Percentiles rank a stretch among this genome's conserved stretches.
Conservation (phyloP, 2,113 vertebrate species). For the Arvicanthis niloticus region DNA sequence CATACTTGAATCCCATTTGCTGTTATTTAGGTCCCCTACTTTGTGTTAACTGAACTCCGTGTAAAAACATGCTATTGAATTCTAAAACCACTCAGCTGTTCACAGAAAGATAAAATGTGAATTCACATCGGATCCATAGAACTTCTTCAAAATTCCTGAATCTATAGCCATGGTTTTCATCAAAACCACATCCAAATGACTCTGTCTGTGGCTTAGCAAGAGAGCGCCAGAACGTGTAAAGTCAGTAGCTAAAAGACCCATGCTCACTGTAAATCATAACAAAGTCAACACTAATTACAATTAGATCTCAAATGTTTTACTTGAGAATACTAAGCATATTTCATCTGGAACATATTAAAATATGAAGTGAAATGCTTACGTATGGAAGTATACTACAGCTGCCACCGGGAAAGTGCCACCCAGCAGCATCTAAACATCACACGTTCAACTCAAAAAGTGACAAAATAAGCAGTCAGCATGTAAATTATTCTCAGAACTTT, state of each 20-base stretch:
- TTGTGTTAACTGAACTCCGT: constrained; percentile 54
- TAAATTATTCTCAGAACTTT: constrained; percentile 63
- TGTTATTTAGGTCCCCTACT: constrained; percentile 68
- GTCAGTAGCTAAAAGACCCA: constrained; percentile 58
- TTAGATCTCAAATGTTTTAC: constrained; percentile 72
- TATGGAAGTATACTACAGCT: constrained; percentile 10
- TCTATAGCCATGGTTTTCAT: constrained; percentile 57
- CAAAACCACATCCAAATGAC: constrained; percentile 47
- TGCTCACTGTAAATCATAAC: constrained; percentile 77
- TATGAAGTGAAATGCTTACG: constrained; percentile 58
- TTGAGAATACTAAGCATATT: constrained; percentile 62
- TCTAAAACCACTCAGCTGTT: constrained; percentile 61
- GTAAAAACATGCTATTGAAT: constrained; percentile 64
- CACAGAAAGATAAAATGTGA: constrained; percentile 63
- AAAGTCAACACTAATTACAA: constrained; percentile 78
- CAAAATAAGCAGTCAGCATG: constrained; percentile 32
- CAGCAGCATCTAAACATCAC: constrained; percentile 37
- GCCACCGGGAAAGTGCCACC: neutral
- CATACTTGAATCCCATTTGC: constrained; percentile 50
- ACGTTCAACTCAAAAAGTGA: constrained; percentile 53
- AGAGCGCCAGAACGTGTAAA: constrained; percentile 64
- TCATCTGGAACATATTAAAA: constrained; percentile 61
- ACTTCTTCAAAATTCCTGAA: constrained; percentile 18
- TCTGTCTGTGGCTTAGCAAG: constrained; percentile 25
- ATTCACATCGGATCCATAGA: constrained; percentile 40